Base-by-base conservation (phyloP, 2,888 invertebrate genomes). In the Chorisops tibialis region DNA sequence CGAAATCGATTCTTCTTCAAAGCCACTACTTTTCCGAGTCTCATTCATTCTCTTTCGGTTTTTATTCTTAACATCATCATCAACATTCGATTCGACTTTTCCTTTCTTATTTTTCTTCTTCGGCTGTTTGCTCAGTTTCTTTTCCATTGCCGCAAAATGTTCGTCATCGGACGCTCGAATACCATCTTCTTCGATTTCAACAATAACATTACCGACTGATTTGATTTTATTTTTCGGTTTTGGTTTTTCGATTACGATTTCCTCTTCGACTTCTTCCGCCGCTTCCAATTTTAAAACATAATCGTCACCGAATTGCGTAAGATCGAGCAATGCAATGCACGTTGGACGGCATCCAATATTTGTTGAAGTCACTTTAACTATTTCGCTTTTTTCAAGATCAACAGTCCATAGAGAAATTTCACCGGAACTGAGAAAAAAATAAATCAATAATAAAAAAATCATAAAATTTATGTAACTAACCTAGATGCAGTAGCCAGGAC, bases 321-420 rank as follows among this genome's bases (percentile, higher is more conserved):
- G 79, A 71, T 78, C 81, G 67, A 86, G 79, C 30, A 90, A 75
- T 59, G 83, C 79, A 54, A 91, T 74, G 72, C 90, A 90, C 14
- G 89, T 90, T 12, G 91, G 84, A 70, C 92, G 82, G 72, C 88
- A 88, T 4, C 84, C 85, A 50, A 86, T 83, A 73, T 83, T 85
- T n/a, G 81, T 78, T 61, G 80, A 80, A 39, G 71, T 70, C 66
- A 87, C 74, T 74, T 85, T 81, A 69, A 76, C 70, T 70, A 86
- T 69, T 68, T 74, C 60, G 68, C 70, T 68, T 69, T 75, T 52
- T 41, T 69, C 59, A 24, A 58, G 68, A 59, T 74, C 68, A 4
- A 69, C 73, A 65, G 74, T 80, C 89, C 90, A 93, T 0, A 91
- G 76, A 77, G 89, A 90, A 49, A 93, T 79, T 71, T 87, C 85